Evolutionary conservation across 2,888 invertebrate genomes (phyloP).

Genomic region (Pimpla rufipes): DNA sequence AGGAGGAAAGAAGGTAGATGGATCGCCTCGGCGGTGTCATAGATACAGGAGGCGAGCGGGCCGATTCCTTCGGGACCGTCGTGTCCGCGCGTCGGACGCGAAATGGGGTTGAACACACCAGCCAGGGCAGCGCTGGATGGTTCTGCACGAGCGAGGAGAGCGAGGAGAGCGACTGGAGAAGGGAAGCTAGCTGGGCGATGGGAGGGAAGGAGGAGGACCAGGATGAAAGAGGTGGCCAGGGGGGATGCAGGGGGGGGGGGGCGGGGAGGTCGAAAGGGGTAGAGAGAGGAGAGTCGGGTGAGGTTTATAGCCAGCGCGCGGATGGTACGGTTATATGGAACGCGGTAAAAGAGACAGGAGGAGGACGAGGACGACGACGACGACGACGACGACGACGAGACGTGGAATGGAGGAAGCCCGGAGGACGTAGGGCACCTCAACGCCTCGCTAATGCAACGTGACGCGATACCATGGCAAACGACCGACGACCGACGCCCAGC

Average conservation of each 20-base stretch:
- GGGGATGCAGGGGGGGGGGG: constrained; percentile 39
- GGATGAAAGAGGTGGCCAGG: constrained; percentile 38
- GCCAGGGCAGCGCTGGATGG: constrained; percentile 47
- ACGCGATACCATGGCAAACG: constrained; percentile 78
- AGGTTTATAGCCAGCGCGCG: constrained; percentile 38
- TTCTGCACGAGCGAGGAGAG: constrained; percentile 9
- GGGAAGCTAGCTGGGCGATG: constrained; percentile 4
- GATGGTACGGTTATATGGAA: constrained; percentile 58
- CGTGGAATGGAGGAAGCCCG: constrained; percentile 72
- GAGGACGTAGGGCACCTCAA: constrained; percentile 76
- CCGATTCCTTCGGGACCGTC: constrained; percentile 59
- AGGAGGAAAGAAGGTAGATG: constrained; percentile 15
- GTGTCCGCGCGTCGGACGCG: constrained; percentile 62
- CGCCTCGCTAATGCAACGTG: constrained; percentile 81
- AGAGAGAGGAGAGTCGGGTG: constrained; percentile 55
- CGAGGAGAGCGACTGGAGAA: neutral
- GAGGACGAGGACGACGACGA: constrained; percentile 51
- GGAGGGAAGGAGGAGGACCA: constrained; percentile 4
- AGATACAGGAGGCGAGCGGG: constrained; percentile 8
- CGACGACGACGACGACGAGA: constrained; percentile 64
- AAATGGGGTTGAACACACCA: constrained; percentile 69
- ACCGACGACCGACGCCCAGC: constrained; percentile 64
- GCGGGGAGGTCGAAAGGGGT: constrained; percentile 3
- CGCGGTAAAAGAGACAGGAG: constrained; percentile 63
- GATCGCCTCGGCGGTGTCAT: constrained; percentile 42